These are phyloP conservation scores for Hemistola chrysoprasaria DNA, from an alignment of 2,888 invertebrate species.

Conservation along the genomic window DNA sequence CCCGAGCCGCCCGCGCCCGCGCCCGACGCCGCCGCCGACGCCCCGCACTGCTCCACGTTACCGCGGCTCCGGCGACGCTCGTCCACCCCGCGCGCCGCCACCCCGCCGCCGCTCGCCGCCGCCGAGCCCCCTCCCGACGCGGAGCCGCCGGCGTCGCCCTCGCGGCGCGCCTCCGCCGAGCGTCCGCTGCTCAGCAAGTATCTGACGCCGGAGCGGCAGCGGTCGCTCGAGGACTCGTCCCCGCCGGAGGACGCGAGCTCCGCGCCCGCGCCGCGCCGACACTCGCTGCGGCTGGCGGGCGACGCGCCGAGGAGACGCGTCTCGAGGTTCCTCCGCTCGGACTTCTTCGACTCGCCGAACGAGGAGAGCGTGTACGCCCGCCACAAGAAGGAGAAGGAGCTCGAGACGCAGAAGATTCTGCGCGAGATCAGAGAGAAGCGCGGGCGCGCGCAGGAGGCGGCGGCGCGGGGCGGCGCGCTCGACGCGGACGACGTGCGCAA, in stretches of 20 bases:
- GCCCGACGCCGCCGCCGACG: slow-evolving; percentile 34
- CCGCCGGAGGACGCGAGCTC: slow-evolving; percentile 46
- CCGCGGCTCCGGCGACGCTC: slow-evolving; percentile 57
- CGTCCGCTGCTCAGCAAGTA: slow-evolving; percentile 82
- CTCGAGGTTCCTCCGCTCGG: slow-evolving; percentile 87
- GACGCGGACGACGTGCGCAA: slow-evolving; percentile 53
- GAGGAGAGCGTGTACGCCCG: slow-evolving; percentile 85
- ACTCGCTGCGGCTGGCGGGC: slow-evolving; percentile 50
- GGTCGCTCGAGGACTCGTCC: slow-evolving; percentile 57
- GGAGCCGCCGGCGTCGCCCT: slow-evolving; percentile 27
- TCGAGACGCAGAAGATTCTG: slow-evolving; percentile 85
- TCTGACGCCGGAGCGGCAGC: slow-evolving; percentile 67
- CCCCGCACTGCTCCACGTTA: slow-evolving; percentile 36
- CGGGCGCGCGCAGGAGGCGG: slow-evolving; percentile 58
- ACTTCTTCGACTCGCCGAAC: slow-evolving; percentile 87
- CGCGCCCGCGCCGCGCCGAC: slow-evolving; percentile 43
- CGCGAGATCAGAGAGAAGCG: slow-evolving; percentile 86
- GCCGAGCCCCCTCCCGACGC: slow-evolving; percentile 6
- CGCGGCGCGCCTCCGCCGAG: slow-evolving; percentile 62
- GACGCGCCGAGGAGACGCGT: slow-evolving; percentile 83
- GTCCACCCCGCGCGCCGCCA: slow-evolving; percentile 29
- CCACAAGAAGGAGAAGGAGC: slow-evolving; percentile 84
- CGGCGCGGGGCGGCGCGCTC: slow-evolving; percentile 43
- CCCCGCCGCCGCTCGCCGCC: slow-evolving; percentile 5
- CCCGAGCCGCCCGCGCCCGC: slow-evolving; percentile 33